Base-by-base conservation (phyloP, 2,797 vertebrate genomes). In the Acanthornis magna region DNA sequence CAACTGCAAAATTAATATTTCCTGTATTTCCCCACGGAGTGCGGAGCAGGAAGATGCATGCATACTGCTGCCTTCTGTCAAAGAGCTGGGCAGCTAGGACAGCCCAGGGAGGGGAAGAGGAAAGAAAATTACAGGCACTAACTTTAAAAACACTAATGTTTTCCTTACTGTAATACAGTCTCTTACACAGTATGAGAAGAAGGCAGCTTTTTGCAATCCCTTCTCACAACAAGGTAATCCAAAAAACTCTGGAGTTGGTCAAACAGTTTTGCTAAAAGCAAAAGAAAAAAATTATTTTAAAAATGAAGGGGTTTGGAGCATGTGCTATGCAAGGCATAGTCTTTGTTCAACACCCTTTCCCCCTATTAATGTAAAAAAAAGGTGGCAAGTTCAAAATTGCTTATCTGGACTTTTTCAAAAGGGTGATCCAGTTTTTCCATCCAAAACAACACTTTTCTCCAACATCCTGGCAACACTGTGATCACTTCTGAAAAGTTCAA, bases 351-450 rank as follows among this genome's bases (percentile, higher is more conserved):
- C 3, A 19, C 7, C 7, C 2, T 6, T 45, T 42, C 10, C 7
- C 3, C 9, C 3, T 14, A 11, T 45, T 60, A 48, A 65, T 21
- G 20, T 29, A 17, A 45, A 70, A 66, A 47, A n/a, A 25, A 47
- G 6, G 16, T 60, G n/a, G 72, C 57, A 85, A 32, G 51, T 80
- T 88, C 34, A 50, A 27, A 96, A 77, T 38, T 67, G 80, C 65
- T 91, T 74, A 42, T 84, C 55, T 74, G 51, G 48, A 47, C 57
- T 43, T 88, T 62, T 74, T 80, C 80, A 81, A 81, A 85, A 77
- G 50, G 50, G 34, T 25, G 57, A 84, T 74, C 66, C 61, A 36
- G 6, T 50, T 74, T 86, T 81, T 84, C 57, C 45, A 36, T 40
- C 16, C 43, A 36, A 91, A 94, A 57, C 14, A 63, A 54, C 4